Evolutionary conservation across 2,113 vertebrate genomes (phyloP), one percentile per base, ranked within the genome.

Genomic region (Mesocricetus auratus): DNA sequence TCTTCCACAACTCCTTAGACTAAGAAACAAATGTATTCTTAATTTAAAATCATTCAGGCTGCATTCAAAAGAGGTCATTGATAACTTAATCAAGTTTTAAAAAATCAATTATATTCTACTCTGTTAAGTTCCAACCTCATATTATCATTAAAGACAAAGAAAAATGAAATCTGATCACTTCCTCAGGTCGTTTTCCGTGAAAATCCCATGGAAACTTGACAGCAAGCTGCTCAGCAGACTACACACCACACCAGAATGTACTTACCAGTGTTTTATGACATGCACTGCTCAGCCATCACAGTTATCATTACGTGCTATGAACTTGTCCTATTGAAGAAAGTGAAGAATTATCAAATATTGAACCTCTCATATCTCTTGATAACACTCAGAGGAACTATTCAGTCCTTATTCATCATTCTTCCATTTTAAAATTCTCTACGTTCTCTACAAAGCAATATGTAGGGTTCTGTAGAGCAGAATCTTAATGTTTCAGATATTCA

Each of bases 21-120:
- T 77, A 7, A 56, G 21, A 91, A 90, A 97, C 22, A 85, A 94
- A 94, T 36, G 58, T 47, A 64, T 73, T 93, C 39, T 73, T 81
- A 86, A 75, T 85, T 89, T 93, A 87, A 97, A 94, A 89, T 69
- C 81, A 82, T 77, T 77, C 83, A 74, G 33, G 21, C 19, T 89
- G 11, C 50, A 69, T 95, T 97, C 87, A 91, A 93, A 96, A 86
- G 62, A 94, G 47, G 94, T 53, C 93, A 92, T 94, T 95, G 87
- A 96, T 97, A 96, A 95, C 96, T 98, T 96, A 94, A 97, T 98
- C 64, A 97, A 96, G 92, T 93, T 97, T 98, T 95, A 94, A 90
- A 98, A 89, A 97, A 96, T 97, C 95, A 96, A 96, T 98, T 98
- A 95, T 94, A 83, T 68, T 97, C 75, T 96, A 83, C 75, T 97